Percentiles rank a stretch among this genome's conserved stretches.
phyloP scores from a whole-genome alignment of 2,888 invertebrate genomes.

The Drosophila suboccidentalis region DNA sequence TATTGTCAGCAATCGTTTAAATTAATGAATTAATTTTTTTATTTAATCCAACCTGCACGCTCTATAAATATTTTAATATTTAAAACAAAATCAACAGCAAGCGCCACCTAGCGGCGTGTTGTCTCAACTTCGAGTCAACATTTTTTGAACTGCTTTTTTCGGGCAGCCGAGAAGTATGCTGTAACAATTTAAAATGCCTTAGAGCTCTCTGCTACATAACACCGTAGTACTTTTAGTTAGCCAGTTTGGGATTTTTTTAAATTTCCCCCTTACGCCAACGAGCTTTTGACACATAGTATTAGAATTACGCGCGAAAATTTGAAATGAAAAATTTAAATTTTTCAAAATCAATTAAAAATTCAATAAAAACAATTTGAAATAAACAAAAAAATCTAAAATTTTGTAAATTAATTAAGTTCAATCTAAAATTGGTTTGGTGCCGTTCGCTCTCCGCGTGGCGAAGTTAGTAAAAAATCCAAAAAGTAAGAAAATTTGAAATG shows the following conservation, averaged over 20 bases:
- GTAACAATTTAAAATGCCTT: background rate
- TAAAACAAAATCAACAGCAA: background rate
- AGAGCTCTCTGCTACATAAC: slow-evolving; percentile 17
- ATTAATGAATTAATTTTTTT: background rate
- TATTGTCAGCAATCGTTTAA: background rate
- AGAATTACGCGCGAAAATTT: too few species aligned
- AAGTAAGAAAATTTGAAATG: too few species aligned
- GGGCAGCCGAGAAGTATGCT: slow-evolving; percentile 26
- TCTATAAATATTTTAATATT: background rate
- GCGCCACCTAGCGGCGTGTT: background rate
- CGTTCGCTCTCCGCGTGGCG: too few species aligned
- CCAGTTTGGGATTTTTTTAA: slow-evolving; percentile 5
- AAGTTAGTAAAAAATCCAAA: too few species aligned
- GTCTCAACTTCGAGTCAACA: background rate
- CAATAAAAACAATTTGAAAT: too few species aligned
- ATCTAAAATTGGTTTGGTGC: too few species aligned
- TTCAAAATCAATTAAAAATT: too few species aligned
- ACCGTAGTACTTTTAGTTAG: background rate
- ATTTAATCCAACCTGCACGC: background rate
- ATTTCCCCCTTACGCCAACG: slow-evolving; percentile 17
- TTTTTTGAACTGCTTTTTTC: background rate
- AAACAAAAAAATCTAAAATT: too few species aligned
- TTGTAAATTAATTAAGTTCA: too few species aligned
- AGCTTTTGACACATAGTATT: slow-evolving; percentile 4
- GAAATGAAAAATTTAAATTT: too few species aligned